Conservation (phyloP, 35 echinoderm and acorn worm genomes). For the Hemicentrotus pulcherrimus region DNA sequence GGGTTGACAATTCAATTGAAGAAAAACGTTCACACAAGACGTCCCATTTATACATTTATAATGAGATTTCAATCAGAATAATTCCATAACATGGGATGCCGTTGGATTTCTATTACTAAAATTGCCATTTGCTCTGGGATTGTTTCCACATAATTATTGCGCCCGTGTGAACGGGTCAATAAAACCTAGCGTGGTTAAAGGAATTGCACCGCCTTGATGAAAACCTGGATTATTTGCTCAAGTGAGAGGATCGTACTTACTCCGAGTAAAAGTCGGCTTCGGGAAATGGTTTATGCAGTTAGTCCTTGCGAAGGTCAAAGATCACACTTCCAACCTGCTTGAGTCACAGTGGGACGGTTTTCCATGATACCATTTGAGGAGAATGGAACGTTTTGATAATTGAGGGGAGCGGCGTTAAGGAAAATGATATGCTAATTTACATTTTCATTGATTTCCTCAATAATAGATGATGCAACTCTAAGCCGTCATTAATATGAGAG, state of each 20-base stretch:
- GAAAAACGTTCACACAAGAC: no score
- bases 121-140: no score
- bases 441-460: background rate
- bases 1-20: no score
- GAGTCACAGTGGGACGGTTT: background rate
- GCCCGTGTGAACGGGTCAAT: background rate
- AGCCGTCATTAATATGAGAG: no score
- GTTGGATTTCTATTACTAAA: no score
- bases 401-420: background rate
- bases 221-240: background rate
- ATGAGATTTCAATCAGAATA: no score
- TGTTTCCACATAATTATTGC: no score
- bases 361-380: background rate
- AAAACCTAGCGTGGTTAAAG: background rate
- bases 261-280: background rate
- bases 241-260: background rate
- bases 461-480: background rate
- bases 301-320: background rate
- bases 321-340: no score
- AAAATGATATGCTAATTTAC: background rate
- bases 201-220: background rate
- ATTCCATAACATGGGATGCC: no score
- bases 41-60: no score
- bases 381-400: background rate
- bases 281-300: background rate